Percentiles rank a stretch among this genome's conserved stretches.
phyloP scores from a whole-genome alignment of 2,113 vertebrate species.

The Melanotaenia duboulayi region DNA sequence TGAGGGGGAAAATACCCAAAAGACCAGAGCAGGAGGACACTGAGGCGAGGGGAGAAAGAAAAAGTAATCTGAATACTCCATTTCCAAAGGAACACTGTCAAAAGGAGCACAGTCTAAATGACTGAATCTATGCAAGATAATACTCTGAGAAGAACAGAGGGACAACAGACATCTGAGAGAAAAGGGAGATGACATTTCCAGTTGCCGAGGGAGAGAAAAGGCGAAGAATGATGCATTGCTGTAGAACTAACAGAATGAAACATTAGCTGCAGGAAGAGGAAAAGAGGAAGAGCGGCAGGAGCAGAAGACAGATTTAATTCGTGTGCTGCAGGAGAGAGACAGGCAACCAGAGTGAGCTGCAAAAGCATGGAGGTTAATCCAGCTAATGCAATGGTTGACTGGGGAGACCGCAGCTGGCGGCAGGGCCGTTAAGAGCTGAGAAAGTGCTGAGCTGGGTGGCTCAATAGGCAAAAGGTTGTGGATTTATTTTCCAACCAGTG shows the following conservation, averaged over 20 bases:
- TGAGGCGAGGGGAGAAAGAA: neutral
- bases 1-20: constrained; percentile 22
- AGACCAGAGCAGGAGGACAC: constrained; percentile 27
- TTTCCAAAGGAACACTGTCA: constrained; percentile 61
- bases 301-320: constrained; percentile 31
- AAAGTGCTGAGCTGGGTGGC: constrained; percentile 42
- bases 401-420: constrained; percentile 43
- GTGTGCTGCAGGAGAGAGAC: constrained; percentile 43
- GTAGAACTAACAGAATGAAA: constrained; percentile 53
- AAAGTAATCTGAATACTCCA: constrained; percentile 38
- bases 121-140: constrained; percentile 52
- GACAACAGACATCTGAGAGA: constrained; percentile 57
- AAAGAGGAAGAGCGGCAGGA: neutral
- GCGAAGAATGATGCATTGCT: constrained; percentile 12
- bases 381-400: constrained; percentile 60
- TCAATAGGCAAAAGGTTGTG: constrained; percentile 31
- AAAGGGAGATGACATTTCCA: constrained; percentile 66
- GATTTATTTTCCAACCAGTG: constrained; percentile 21
- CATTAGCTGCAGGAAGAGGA: constrained; percentile 32
- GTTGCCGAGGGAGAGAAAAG: constrained; percentile 20
- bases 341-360: constrained; percentile 27
- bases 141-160: constrained; percentile 47
- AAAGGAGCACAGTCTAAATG: constrained; percentile 48
- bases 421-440: constrained; percentile 23
- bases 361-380: constrained; percentile 63